Evolutionary conservation across 2,888 invertebrate genomes (phyloP).

Genomic region (Hypselothyrea guttata): DNA sequence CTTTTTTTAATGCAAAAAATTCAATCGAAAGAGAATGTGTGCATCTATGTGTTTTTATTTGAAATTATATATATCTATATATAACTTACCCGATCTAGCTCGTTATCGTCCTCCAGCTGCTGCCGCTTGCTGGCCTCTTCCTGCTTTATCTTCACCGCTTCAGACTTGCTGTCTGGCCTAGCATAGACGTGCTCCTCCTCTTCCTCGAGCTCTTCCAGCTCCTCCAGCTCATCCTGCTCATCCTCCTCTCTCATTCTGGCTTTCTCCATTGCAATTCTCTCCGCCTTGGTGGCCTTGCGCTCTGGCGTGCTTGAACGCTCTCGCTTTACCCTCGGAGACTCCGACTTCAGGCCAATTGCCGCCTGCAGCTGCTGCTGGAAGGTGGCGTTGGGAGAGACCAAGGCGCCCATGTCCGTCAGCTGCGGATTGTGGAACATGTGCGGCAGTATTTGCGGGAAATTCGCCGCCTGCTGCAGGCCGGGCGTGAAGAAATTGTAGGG

Average conservation of each 20-base stretch:
- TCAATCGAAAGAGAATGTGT: too few relatives aligned
- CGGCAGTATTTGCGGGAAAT: slow-evolving; percentile 82
- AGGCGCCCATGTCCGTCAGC: slow-evolving; percentile 80
- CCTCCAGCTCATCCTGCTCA: slow-evolving; percentile 28
- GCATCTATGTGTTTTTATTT: too few relatives aligned
- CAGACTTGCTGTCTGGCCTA: slow-evolving; percentile 7
- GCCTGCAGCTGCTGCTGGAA: slow-evolving; percentile 63
- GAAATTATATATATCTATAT: not conserved
- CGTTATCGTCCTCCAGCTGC: slow-evolving; percentile 60
- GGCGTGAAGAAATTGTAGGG: slow-evolving; percentile 84
- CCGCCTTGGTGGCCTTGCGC: slow-evolving; percentile 43
- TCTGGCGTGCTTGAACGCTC: slow-evolving; percentile 42
- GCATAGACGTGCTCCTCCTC: too few relatives aligned
- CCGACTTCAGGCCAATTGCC: slow-evolving; percentile 41
- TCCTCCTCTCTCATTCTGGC: slow-evolving; percentile 48
- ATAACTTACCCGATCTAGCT: slow-evolving; percentile 73
- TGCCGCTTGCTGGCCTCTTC: slow-evolving; percentile 27
- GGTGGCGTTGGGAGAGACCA: slow-evolving; percentile 51
- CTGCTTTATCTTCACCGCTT: slow-evolving; percentile 15
- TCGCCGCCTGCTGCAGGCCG: slow-evolving; percentile 80
- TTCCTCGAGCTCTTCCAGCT: slow-evolving; percentile 1
- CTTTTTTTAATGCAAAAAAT: too few relatives aligned
- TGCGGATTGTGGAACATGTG: slow-evolving; percentile 83
- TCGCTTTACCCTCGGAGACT: slow-evolving; percentile 20
- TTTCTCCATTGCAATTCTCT: slow-evolving; percentile 43